These are phyloP conservation scores for Embidobia sp. DNA, from an alignment of 2,888 invertebrate species.

Conservation along the genomic window DNA sequence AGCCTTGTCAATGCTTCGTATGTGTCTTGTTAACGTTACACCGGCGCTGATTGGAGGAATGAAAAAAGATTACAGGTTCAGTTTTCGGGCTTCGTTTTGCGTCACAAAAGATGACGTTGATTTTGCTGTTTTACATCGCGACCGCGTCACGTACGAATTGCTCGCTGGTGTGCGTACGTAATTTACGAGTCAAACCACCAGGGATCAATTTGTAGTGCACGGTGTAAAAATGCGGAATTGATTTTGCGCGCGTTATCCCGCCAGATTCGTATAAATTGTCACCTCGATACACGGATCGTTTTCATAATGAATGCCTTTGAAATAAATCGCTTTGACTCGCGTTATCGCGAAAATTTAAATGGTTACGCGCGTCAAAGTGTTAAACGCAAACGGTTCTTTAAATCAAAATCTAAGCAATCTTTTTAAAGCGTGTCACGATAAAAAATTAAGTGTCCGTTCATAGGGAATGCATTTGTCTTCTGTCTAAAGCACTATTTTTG, in stretches of 20 bases:
- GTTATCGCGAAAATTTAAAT: too few species aligned
- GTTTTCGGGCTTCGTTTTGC: background rate
- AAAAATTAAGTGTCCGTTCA: too few species aligned
- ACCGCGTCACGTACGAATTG: slow-evolving; percentile 12
- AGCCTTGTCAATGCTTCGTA: slow-evolving; percentile 1
- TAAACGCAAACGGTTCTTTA: too few species aligned
- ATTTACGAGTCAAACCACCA: slow-evolving; percentile 43
- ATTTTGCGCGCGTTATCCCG: slow-evolving; percentile 33
- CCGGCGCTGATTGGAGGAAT: background rate
- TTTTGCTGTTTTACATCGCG: slow-evolving; percentile 18
- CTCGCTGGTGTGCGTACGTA: slow-evolving; percentile 17
- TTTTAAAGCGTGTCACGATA: too few species aligned
- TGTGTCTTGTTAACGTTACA: slow-evolving; percentile 7
- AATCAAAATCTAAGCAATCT: too few species aligned
- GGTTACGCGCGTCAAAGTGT: too few species aligned
- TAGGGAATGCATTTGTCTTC: too few species aligned
- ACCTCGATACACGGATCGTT: slow-evolving; percentile 15
- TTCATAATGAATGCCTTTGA: slow-evolving; percentile 17
- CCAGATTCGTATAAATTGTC: slow-evolving; percentile 10
- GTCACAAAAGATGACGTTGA: slow-evolving; percentile 22
- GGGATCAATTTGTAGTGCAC: slow-evolving; percentile 27
- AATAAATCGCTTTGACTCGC: too few species aligned
- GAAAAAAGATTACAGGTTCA: too few species aligned
- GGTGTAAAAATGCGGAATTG: slow-evolving; percentile 45
- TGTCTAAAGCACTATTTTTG: too few species aligned